Conservation (phyloP, 2,797 vertebrate species). For the Brotula barbata region DNA sequence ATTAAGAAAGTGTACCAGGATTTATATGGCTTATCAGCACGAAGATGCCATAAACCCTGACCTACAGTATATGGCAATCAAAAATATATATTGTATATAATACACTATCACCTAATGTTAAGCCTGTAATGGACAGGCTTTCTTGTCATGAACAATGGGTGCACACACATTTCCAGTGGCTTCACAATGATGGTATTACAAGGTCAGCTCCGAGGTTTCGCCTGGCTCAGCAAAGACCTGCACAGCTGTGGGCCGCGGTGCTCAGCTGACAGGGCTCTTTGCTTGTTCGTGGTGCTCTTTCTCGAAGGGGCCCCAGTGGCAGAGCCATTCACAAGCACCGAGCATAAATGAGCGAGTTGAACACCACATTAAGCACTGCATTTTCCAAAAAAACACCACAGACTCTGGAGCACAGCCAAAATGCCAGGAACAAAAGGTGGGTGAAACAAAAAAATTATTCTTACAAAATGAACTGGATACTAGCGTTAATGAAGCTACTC, state of each 20-base stretch:
- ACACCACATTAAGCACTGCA: conserved; percentile 65
- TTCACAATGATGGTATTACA: conserved; percentile 75
- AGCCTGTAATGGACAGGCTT: conserved; percentile 45
- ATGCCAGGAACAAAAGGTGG: conserved; percentile 84
- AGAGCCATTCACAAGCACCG: conserved; percentile 71
- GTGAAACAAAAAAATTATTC: conserved; percentile 10
- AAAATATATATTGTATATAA: background rate
- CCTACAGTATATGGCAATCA: too few relatives aligned
- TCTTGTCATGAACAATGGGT: conserved; percentile 67
- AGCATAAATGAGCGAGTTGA: conserved; percentile 79
- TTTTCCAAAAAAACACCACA: conserved; percentile 66
- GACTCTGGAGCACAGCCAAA: conserved; percentile 73
- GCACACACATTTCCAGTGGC: conserved; percentile 62
- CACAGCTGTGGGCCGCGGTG: conserved; percentile 45
- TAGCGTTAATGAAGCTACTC: background rate
- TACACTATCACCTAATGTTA: conserved; percentile 8
- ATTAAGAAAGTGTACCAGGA: too few relatives aligned
- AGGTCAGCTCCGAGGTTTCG: conserved; percentile 74
- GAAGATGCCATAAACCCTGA: background rate
- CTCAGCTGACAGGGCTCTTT: conserved; percentile 84
- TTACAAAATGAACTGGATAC: conserved; percentile 3
- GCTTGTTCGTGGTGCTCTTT: conserved; percentile 77
- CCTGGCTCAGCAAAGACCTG: conserved; percentile 80
- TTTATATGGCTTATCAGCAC: background rate
- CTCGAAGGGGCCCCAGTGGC: conserved; percentile 77